These are phyloP conservation scores for Catocala sponsa DNA, from an alignment of 2,888 invertebrate species.

Conservation along the genomic window DNA sequence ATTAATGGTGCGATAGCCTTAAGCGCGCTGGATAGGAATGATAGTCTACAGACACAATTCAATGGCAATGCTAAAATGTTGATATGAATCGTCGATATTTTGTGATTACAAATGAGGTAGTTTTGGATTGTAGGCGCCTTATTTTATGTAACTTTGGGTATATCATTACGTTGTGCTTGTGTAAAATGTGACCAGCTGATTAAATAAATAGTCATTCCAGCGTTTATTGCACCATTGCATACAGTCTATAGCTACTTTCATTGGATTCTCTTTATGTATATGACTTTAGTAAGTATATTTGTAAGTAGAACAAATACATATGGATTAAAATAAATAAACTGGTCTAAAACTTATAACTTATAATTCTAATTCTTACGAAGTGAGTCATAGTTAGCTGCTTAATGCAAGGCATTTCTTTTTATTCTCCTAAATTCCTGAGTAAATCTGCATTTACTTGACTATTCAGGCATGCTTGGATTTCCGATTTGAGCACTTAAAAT, in stretches of 20 bases:
- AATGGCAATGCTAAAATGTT: constrained; percentile 31
- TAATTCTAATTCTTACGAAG: neutral
- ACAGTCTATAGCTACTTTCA: too few relatives aligned
- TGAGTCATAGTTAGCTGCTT: constrained; percentile 22
- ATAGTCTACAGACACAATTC: constrained; percentile 28
- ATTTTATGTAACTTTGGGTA: neutral
- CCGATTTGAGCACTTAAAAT: constrained; percentile 33
- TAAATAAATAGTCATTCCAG: neutral
- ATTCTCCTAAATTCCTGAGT: constrained; percentile 12
- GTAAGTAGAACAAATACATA: too few relatives aligned
- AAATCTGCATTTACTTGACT: constrained; percentile 20
- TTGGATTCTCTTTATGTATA: too few relatives aligned
- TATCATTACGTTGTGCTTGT: neutral
- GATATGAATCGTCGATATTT: constrained; percentile 17
- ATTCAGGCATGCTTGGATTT: constrained; percentile 21
- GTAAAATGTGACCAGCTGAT: neutral
- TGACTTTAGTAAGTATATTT: too few relatives aligned
- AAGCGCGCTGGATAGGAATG: constrained; percentile 24
- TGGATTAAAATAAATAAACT: too few relatives aligned
- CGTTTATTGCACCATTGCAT: too few relatives aligned
- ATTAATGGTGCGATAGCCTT: constrained; percentile 39
- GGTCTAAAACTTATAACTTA: neutral
- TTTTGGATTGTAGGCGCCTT: neutral
- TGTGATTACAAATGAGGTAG: constrained; percentile 4
- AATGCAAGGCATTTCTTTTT: constrained; percentile 11